phyloP scores from a whole-genome alignment of 2,113 vertebrate genomes.

The Microcebus tavaratra region DNA sequence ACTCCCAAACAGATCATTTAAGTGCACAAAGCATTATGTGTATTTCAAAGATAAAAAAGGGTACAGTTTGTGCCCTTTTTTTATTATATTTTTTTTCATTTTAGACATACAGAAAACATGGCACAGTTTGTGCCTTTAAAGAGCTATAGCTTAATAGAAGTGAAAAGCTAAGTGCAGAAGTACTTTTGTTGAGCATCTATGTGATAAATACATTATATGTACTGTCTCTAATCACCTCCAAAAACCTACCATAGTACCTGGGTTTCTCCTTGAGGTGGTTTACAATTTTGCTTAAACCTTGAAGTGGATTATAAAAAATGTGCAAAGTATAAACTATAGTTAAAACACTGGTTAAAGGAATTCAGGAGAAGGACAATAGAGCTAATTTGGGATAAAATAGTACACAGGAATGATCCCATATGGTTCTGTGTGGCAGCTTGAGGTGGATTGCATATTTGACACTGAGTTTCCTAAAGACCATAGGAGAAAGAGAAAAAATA shows the following conservation, averaged over 20 bases:
- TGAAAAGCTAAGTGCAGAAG: not conserved
- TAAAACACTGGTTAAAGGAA: not conserved
- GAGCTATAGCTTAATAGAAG: slow-evolving; percentile 6
- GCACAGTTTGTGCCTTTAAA: not conserved
- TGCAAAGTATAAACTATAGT: not conserved
- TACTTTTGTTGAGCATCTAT: not conserved
- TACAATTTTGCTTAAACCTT: slow-evolving; percentile 32
- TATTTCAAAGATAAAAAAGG: not conserved
- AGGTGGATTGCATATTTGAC: slow-evolving; percentile 35
- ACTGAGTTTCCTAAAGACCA: slow-evolving; percentile 36
- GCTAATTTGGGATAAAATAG: slow-evolving; percentile 41
- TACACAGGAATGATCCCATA: slow-evolving; percentile 12
- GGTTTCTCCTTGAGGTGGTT: not conserved
- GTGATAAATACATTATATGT: not conserved
- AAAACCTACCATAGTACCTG: not conserved
- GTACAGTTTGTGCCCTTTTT: not conserved
- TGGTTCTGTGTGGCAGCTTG: slow-evolving; percentile 6
- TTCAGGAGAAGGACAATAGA: slow-evolving; percentile 39
- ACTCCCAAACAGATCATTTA: not conserved
- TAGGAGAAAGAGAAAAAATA: not conserved
- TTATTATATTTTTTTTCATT: no score
- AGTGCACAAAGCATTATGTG: not conserved
- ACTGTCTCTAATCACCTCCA: no score
- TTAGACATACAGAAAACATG: no score
- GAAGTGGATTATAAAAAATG: slow-evolving; percentile 36